These are phyloP conservation scores for Holothuria glaberrima DNA, from an alignment of 35 echinoderm and acorn worm genomes.

Conservation along the genomic window DNA sequence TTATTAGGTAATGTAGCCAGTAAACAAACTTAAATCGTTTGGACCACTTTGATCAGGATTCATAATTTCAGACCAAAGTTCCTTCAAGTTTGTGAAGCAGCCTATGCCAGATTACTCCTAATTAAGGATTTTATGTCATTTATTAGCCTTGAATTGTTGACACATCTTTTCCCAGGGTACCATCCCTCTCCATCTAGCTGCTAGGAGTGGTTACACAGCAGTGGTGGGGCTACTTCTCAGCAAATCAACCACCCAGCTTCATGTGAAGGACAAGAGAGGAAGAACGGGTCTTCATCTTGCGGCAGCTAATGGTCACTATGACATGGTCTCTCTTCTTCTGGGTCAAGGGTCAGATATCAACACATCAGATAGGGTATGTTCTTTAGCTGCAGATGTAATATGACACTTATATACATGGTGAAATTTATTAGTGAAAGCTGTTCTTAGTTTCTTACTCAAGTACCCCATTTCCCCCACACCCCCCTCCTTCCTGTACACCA, in stretches of 20 bases:
- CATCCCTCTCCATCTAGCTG: conserved; percentile 91
- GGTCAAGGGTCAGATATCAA: conserved; percentile 99
- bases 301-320: conserved; percentile 96
- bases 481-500: too few species aligned
- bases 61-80: too few species aligned
- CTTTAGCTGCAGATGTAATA: too few species aligned
- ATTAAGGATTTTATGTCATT: background rate
- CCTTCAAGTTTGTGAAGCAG: too few species aligned
- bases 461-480: too few species aligned
- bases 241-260: conserved; percentile 98
- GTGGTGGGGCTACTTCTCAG: conserved; percentile 97
- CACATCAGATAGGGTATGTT: conserved; percentile 84
- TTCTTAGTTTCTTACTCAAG: too few species aligned
- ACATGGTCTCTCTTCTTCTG: conserved; percentile 91
- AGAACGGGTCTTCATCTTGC: conserved; percentile 95
- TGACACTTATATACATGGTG: too few species aligned
- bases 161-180: conserved; percentile 67
- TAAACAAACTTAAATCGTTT: too few species aligned
- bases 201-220: conserved; percentile 92
- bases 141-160: background rate
- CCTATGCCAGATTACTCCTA: background rate
- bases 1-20: too few species aligned
- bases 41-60: too few species aligned
- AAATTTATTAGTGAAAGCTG: too few species aligned
- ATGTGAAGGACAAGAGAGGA: conserved; percentile 96